A percentile compares a stretch with the other conserved stretches of the same genome.
phyloP scores from a whole-genome alignment of 2,888 invertebrate species.

The Zygogramma bicolorata region DNA sequence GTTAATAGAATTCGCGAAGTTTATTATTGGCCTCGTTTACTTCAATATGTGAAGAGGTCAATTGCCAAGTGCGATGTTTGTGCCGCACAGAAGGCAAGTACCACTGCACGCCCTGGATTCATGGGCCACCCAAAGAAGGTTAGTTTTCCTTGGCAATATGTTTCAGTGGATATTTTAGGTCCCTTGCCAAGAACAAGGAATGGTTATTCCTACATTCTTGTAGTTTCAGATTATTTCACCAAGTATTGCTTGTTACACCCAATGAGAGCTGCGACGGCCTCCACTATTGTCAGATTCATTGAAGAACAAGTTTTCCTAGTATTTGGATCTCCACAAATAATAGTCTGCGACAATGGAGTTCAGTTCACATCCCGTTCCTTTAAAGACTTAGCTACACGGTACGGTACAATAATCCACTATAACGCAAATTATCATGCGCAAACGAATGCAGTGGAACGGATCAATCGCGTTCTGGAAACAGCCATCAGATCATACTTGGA shows the following conservation, averaged over 20 bases:
- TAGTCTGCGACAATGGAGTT: not conserved
- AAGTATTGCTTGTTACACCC: slow-evolving; percentile 37
- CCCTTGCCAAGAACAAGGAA: slow-evolving; percentile 2
- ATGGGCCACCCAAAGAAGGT: not conserved
- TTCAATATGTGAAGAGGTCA: not conserved
- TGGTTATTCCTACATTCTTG: slow-evolving; percentile 8
- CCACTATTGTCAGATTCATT: not conserved
- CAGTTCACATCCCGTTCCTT: not conserved
- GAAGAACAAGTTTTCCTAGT: not conserved
- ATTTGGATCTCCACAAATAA: not conserved
- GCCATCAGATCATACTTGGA: not conserved
- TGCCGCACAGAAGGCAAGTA: slow-evolving; percentile 16
- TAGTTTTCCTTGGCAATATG: not conserved
- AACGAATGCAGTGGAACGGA: not conserved
- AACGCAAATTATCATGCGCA: not conserved
- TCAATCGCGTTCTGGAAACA: not conserved
- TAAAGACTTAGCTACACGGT: not conserved
- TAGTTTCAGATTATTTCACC: not conserved
- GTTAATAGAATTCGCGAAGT: not conserved
- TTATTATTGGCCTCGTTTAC: not conserved
- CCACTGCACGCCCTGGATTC: not conserved
- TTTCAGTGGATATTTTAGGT: slow-evolving; percentile 6
- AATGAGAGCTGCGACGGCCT: slow-evolving; percentile 5
- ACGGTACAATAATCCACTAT: not conserved
- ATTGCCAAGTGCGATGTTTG: not conserved